Evolutionary conservation across 1,140 invertebrate genomes (phyloP), one percentile per base, ranked within the genome.

Genomic region (Plectrocnemia conspersa): DNA sequence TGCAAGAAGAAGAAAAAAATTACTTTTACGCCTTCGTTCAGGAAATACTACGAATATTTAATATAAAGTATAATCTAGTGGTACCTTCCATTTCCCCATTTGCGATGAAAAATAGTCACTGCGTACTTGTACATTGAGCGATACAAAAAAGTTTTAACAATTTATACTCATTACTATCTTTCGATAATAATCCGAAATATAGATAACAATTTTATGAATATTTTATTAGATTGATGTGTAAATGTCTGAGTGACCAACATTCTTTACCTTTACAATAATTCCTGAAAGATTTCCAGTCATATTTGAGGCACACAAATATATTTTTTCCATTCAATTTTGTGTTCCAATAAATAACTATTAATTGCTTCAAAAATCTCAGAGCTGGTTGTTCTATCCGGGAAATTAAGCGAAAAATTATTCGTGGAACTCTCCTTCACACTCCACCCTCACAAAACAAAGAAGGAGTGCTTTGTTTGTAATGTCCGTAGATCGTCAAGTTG

Each of bases 181-280:
- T n/a, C n/a, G n/a, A n/a, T n/a, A n/a, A n/a, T n/a, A n/a, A n/a
- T n/a, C n/a, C n/a, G n/a, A n/a, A n/a, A n/a, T n/a, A n/a, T n/a
- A n/a, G n/a, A n/a, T n/a, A n/a, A n/a, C n/a, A n/a, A n/a, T n/a
- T n/a, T n/a, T n/a, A n/a, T n/a, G n/a, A n/a, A n/a, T n/a, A n/a
- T n/a, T n/a, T n/a, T n/a, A n/a, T n/a, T n/a, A n/a, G n/a, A n/a
- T n/a, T n/a, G n/a, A n/a, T n/a, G n/a, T n/a, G n/a, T n/a, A 49
- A 33, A 49, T 19, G 29, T 49, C 25, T 35, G 47, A 32, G 47
- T 49, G 27, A 16, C 9, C 47, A 35, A 49, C 47, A 3, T 49
- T 33, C 16, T 35, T 49, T 7, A 49, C 29, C 27, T 47, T 47
- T 27, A 24, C 45, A 47, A 47, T 24, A 35, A 29, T 24, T 47